phyloP scores from a whole-genome alignment of 2,113 vertebrate genomes.

The Myxocyprinus asiaticus region DNA sequence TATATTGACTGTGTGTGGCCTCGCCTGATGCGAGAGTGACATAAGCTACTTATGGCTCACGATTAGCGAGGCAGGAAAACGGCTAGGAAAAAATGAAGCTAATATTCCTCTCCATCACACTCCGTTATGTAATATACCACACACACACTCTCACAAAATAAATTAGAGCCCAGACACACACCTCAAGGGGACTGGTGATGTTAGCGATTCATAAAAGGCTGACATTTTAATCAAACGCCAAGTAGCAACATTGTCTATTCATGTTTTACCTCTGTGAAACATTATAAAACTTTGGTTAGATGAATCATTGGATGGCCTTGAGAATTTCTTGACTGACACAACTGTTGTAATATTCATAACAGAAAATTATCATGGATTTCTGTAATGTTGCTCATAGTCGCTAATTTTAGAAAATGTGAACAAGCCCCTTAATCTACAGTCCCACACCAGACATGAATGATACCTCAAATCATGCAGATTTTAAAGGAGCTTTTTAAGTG shows the following conservation, averaged over 20 bases:
- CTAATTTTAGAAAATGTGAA: not conserved
- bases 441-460: no score
- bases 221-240: conserved; percentile 35
- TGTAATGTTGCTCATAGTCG: not conserved
- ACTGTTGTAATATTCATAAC: not conserved
- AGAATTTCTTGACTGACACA: not conserved
- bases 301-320: conserved; percentile 12
- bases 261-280: not conserved
- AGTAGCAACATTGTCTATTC: not conserved
- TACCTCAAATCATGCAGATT: no score
- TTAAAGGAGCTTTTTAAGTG: no score
- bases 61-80: not conserved
- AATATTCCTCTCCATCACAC: conserved; percentile 37
- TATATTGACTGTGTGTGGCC: conserved; percentile 36
- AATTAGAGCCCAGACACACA: not conserved
- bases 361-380: no score
- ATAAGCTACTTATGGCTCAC: conserved; percentile 46
- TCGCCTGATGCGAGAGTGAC: conserved; percentile 36
- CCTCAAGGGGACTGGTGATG: not conserved
- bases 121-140: conserved; percentile 7
- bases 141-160: not conserved
- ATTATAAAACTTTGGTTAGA: not conserved
- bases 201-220: no score
- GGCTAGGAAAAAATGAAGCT: not conserved
- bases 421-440: no score